Evolutionary conservation across 2,113 vertebrate species (phyloP).

Genomic region (Pachyramphus minor): DNA sequence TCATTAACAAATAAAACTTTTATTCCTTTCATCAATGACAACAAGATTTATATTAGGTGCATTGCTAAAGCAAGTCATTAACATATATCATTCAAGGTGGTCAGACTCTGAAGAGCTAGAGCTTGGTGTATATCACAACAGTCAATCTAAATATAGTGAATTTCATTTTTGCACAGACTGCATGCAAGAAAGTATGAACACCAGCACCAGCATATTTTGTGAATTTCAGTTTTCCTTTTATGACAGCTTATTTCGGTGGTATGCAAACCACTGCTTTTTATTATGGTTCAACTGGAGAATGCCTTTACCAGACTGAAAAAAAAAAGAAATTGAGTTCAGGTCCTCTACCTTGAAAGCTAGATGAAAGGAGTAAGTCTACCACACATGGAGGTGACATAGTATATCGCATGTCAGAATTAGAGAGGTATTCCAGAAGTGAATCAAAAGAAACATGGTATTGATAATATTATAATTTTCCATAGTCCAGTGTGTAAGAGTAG

Average conservation of each 20-base stretch:
- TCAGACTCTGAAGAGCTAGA: constrained; percentile 19
- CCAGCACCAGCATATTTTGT: background rate
- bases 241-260: background rate
- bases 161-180: constrained; percentile 6
- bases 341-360: background rate
- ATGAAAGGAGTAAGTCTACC: background rate
- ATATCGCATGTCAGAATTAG: background rate
- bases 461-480: constrained; percentile 24
- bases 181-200: background rate
- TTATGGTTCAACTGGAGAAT: background rate
- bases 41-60: constrained; percentile 55
- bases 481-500: background rate
- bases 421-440: background rate
- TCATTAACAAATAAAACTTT: constrained; percentile 69
- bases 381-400: background rate
- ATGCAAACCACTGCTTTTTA: background rate
- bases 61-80: constrained; percentile 51
- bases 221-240: constrained; percentile 1
- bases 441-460: constrained; percentile 17
- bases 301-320: background rate
- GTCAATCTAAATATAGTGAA: constrained; percentile 26
- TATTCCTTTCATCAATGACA: constrained; percentile 61
- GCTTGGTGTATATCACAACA: constrained; percentile 17
- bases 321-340: background rate
- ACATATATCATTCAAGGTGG: constrained; percentile 61